Evolutionary conservation across 2,113 vertebrate species (phyloP), one percentile per base, ranked within the genome.

Genomic region (Trichechus manatus): DNA sequence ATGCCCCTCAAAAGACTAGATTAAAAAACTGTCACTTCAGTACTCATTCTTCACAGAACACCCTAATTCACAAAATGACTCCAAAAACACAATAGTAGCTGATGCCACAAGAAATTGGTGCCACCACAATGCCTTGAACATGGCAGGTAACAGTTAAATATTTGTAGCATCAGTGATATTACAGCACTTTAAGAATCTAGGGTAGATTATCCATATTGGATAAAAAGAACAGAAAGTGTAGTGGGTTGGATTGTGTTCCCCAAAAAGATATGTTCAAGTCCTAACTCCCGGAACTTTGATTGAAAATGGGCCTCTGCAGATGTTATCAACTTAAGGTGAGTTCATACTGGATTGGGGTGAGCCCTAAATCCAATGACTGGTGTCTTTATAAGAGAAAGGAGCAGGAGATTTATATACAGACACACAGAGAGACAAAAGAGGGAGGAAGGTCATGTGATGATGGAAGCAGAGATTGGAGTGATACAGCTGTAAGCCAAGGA

Each of bases 31-130:
- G 56, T 80, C 75, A 50, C 47, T 87, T 78, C n/a, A 50, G 63
- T 31, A 36, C 27, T 91, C 36, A 75, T 61, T 95, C 92, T 83
- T 89, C 87, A 97, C 33, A 86, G 33, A 93, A 84, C 77, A 96
- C 11, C 31, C 31, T 82, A 81, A 83, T 56, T 88, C 59, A 96
- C 36, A 87, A 85, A 74, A 59, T 68, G 72, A 79, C 17, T 89
- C 77, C 36, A 59, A 56, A 96, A 91, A 84, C 14, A 22, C 22
- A 84, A 1, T 39, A 66, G 59, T 61, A 92, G 42, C 3, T 91
- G 39, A 86, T n/a, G n/a, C 56, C 64, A 88, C 36, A 95, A 92
- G 85, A 85, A 92, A 82, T 3, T 47, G 2, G 15, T 91, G 10
- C 31, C 31, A 56, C 29, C 10, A 70, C 9, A 42, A 15, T 86